Conservation (phyloP, 2,113 vertebrate genomes). For the Mixornis gularis region DNA sequence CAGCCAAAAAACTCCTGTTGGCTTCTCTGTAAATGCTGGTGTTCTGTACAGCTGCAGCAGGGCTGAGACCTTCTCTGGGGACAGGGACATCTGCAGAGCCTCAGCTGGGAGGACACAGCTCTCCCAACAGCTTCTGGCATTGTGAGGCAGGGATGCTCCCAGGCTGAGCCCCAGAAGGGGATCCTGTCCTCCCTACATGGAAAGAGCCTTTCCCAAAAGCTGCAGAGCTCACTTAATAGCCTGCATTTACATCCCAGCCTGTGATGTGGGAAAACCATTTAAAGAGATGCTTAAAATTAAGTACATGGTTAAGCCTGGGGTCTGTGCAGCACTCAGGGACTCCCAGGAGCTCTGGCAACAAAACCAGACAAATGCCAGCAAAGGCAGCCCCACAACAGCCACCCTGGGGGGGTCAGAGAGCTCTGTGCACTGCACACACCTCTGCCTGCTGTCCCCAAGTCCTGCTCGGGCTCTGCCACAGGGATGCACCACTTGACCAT, state of each 20-base stretch:
- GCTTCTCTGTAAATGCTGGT: neutral
- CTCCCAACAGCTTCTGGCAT: neutral
- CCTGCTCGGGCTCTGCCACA: neutral
- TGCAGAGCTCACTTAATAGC: neutral
- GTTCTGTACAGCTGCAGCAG: rapidly evolving
- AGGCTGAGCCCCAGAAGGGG: neutral
- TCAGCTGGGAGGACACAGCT: rapidly evolving
- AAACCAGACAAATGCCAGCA: neutral
- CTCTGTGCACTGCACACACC: neutral
- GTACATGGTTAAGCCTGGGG: neutral
- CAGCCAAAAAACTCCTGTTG: neutral
- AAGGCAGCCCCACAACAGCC: neutral
- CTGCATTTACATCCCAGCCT: neutral
- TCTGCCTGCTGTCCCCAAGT: neutral
- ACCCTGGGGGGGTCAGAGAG: neutral
- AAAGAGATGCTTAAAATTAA: constrained; percentile 6
- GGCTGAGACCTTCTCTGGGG: neutral
- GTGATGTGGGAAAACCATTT: neutral
- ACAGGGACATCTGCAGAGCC: neutral
- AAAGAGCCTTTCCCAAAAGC: neutral
- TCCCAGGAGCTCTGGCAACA: neutral
- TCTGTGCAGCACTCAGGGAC: neutral
- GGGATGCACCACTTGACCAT: rapidly evolving
- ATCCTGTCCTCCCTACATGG: rapidly evolving
- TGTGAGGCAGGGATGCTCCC: neutral